Percentiles rank a stretch among this genome's conserved stretches.
Evolutionary conservation across 2,113 vertebrate genomes (phyloP).

Genomic region (Condylura cristata): DNA sequence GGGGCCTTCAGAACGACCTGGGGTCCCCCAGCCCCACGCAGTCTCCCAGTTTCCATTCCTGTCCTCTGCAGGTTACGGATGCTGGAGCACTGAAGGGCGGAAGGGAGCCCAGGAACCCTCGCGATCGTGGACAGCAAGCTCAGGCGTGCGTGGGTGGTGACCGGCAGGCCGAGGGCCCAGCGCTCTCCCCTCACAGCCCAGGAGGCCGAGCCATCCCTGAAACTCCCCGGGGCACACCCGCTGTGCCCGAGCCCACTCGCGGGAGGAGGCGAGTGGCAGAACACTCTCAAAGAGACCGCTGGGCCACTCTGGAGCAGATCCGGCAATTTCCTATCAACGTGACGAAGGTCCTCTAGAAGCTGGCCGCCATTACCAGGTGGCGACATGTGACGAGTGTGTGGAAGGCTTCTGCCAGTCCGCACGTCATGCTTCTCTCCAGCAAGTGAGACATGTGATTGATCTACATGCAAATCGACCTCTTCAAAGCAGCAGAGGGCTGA

Average conservation of each 20-base stretch:
- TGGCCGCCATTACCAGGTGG: no score
- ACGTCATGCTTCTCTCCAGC: slow-evolving; percentile 56
- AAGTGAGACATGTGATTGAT: slow-evolving; percentile 54
- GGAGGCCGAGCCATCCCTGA: no score
- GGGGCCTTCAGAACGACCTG: not conserved
- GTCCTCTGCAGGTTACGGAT: not conserved
- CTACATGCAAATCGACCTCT: slow-evolving; percentile 41
- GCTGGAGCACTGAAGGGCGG: no score
- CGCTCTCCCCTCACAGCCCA: no score
- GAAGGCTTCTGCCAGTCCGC: slow-evolving; percentile 33
- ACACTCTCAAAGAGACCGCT: not conserved
- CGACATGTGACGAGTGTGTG: no score
- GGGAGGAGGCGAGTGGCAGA: not conserved
- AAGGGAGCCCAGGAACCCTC: not conserved
- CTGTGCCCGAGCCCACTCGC: no score
- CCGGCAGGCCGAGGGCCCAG: not conserved
- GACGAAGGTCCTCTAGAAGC: slow-evolving; percentile 57
- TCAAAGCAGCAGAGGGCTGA: not conserved
- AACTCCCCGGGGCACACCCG: no score
- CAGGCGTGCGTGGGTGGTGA: no score
- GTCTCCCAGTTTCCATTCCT: not conserved
- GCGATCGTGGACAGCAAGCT: not conserved
- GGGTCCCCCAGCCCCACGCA: not conserved
- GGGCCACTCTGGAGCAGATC: slow-evolving; percentile 15
- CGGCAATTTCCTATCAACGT: slow-evolving; percentile 49